Conservation (phyloP, 2,888 invertebrate species). For the Cephus sareptanus region DNA sequence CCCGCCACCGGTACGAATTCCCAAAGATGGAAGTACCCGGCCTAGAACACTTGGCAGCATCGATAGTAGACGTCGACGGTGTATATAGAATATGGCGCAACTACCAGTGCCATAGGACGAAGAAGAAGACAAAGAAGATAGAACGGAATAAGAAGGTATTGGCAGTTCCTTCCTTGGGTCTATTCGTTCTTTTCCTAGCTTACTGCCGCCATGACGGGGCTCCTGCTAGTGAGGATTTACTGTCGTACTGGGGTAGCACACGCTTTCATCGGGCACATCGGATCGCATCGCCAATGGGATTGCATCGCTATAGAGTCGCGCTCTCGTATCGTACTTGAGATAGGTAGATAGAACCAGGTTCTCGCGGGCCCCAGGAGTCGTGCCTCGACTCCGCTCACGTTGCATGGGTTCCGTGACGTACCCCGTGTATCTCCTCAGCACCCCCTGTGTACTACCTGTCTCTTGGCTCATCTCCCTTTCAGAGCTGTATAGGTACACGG, state of each 20-base stretch:
- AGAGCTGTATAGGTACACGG: background rate
- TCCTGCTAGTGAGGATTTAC: constrained; percentile 57
- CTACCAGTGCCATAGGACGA: background rate
- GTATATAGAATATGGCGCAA: background rate
- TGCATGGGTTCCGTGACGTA: constrained; percentile 62
- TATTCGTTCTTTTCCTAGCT: background rate
- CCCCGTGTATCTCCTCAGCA: constrained; percentile 30
- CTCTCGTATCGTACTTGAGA: constrained; percentile 53
- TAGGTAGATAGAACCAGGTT: constrained; percentile 46
- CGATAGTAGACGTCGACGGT: background rate
- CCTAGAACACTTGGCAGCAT: background rate
- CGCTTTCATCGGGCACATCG: constrained; percentile 54
- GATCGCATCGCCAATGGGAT: constrained; percentile 62
- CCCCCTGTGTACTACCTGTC: constrained; percentile 21
- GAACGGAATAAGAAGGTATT: background rate
- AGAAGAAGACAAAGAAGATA: background rate
- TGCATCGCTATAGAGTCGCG: constrained; percentile 56
- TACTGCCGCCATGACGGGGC: background rate
- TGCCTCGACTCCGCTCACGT: constrained; percentile 56
- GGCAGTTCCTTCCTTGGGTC: background rate
- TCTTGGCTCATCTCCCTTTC: constrained; percentile 24
- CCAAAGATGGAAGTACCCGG: background rate
- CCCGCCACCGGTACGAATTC: background rate
- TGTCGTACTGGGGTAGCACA: constrained; percentile 49
- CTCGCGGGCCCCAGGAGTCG: constrained; percentile 48